Conservation (phyloP, 37 sponge, comb jelly and placozoan species). For the Petrosia ficiformis region DNA sequence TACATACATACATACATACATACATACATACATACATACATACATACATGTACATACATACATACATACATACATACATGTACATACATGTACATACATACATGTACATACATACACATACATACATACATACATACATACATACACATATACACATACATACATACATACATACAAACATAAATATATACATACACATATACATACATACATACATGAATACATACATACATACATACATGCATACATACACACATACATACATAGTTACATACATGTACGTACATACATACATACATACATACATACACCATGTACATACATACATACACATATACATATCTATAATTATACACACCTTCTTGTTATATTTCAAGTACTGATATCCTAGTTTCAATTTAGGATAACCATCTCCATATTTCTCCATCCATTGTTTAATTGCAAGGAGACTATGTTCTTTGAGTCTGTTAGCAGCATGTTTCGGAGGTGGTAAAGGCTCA, state of each 20-base stretch:
- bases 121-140: not conserved
- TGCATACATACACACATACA: not conserved
- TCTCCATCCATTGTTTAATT: constrained; percentile 66
- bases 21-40: not conserved
- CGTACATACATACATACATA: not conserved
- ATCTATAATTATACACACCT: constrained; percentile 19
- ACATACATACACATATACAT: not conserved
- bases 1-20: not conserved
- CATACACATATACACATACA: constrained; percentile 33
- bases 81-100: constrained; percentile 5
- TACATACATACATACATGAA: not conserved
- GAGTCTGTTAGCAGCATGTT: constrained; percentile 48
- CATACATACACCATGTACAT: no score
- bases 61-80: not conserved
- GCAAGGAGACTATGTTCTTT: constrained; percentile 64
- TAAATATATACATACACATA: constrained; percentile 74
- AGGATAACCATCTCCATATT: constrained; percentile 75
- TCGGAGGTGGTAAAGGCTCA: constrained; percentile 74
- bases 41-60: constrained; percentile 34
- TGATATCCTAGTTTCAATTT: constrained; percentile 75
- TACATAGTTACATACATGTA: constrained; percentile 50
- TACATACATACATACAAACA: not conserved
- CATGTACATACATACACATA: constrained; percentile 41
- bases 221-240: constrained; percentile 5
- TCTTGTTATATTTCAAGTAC: constrained; percentile 70